Conservation (phyloP, 2,113 vertebrate species). For the Dipodomys merriami region DNA sequence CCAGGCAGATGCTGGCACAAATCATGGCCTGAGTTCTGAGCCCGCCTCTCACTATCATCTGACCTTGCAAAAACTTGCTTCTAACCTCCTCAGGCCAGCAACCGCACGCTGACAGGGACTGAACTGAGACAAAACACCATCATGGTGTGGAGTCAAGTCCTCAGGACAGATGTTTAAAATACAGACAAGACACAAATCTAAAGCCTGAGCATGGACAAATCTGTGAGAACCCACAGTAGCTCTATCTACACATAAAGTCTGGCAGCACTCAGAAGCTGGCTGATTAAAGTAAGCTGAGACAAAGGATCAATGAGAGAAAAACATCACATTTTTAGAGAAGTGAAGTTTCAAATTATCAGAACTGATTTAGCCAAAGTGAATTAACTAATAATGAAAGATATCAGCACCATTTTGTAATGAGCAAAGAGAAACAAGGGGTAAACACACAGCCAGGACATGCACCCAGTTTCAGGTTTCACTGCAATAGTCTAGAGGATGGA, state of each 20-base stretch:
- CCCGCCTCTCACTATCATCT: background rate
- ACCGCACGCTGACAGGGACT: background rate
- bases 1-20: background rate
- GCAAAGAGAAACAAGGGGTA: background rate
- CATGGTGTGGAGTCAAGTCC: no score
- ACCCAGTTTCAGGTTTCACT: background rate
- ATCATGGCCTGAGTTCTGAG: background rate
- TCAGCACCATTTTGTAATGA: background rate
- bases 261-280: background rate
- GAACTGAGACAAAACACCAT: background rate
- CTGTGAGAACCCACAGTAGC: accelerated
- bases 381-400: background rate
- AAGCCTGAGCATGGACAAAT: no score
- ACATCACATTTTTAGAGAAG: background rate
- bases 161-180: background rate
- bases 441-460: background rate
- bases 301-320: background rate
- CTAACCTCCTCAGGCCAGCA: background rate
- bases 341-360: background rate
- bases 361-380: background rate
- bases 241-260: accelerated
- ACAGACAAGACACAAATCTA: background rate
- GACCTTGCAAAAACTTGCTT: no score
- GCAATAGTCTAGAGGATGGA: background rate
- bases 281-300: background rate